phyloP scores from a whole-genome alignment of 2,888 invertebrate species.

The Formica aserva region DNA sequence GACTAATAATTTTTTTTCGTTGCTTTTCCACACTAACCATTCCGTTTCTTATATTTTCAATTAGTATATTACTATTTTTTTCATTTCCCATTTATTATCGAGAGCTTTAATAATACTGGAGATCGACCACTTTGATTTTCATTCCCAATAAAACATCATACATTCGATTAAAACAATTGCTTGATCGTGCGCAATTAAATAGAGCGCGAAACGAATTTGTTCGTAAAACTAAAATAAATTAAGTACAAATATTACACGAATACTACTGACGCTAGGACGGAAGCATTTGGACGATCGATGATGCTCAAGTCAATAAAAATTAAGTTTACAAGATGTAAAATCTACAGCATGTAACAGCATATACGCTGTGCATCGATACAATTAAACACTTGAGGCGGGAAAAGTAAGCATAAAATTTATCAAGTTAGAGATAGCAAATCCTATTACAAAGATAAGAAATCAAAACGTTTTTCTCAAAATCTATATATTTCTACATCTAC shows the following conservation, averaged over 20 bases:
- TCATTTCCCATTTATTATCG: slow-evolving; percentile 18
- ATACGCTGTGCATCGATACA: neutral
- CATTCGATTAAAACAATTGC: neutral
- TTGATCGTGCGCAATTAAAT: slow-evolving; percentile 41
- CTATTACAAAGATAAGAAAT: neutral
- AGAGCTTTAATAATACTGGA: slow-evolving; percentile 38
- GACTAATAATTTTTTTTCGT: neutral
- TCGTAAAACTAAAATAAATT: slow-evolving; percentile 80
- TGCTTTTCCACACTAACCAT: slow-evolving; percentile 30
- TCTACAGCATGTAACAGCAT: neutral
- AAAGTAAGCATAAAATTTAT: neutral
- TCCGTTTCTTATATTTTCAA: neutral
- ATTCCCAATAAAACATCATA: slow-evolving; percentile 28
- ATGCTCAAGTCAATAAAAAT: slow-evolving; percentile 22
- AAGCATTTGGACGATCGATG: slow-evolving; percentile 63
- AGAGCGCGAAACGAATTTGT: slow-evolving; percentile 60
- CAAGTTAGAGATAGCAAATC: neutral
- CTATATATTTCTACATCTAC: neutral
- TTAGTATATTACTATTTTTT: neutral
- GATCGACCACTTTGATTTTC: slow-evolving; percentile 29
- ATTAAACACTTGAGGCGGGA: neutral
- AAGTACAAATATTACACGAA: slow-evolving; percentile 80
- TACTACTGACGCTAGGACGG: slow-evolving; percentile 74
- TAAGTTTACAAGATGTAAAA: neutral
- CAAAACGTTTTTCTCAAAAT: neutral